Base-by-base conservation (phyloP, 2,888 invertebrate species). In the Crioceris asparagi region DNA sequence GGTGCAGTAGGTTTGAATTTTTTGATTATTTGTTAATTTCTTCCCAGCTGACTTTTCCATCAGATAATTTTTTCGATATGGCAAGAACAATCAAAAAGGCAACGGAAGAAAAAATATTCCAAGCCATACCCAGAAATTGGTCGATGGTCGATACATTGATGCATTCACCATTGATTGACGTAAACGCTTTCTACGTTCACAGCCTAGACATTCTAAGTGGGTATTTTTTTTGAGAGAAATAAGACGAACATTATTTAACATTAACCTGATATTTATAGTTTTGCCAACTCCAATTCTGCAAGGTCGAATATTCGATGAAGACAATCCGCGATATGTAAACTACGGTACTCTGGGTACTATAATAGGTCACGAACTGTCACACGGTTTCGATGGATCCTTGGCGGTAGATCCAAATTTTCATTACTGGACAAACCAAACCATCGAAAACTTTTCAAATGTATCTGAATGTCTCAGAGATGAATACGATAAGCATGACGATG, bases 301-400 rank as follows among this genome's bases (percentile, higher is more conserved):
- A 41, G 51, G 44, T 2, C 41, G 44, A 8, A 45, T 59, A 17
- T 56, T 49, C 34, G 47, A 53, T 31, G 26, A 34, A n/a, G 36
- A 53, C 6, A 41, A 51, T 14, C 59, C 59, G 1, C 41, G 51
- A 29, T 59, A 54, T 34, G 44, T 59, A 40, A 60, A 59, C 38
- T 60, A 57, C 35, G 59, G 55, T 4, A 41, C 53, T 7, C 35
- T 60, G 29, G 60, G 59, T 2, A 49, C 50, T 17, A 50, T 58
- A 11, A 54, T 60, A 26, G 60, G 57, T 5, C 59, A 60, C 41
- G 58, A 59, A 46, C 38, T 57, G 12, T 49, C 50, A 1, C 56
- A 56, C 29, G 51, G 49, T 8, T 44, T 54, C 27, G 35, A 30
- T 29, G 32, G 38, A 5, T 23, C 23, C 3, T 17, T 26, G 10